Evolutionary conservation across 1,140 invertebrate species (phyloP).

Genomic region (Manduca sexta): DNA sequence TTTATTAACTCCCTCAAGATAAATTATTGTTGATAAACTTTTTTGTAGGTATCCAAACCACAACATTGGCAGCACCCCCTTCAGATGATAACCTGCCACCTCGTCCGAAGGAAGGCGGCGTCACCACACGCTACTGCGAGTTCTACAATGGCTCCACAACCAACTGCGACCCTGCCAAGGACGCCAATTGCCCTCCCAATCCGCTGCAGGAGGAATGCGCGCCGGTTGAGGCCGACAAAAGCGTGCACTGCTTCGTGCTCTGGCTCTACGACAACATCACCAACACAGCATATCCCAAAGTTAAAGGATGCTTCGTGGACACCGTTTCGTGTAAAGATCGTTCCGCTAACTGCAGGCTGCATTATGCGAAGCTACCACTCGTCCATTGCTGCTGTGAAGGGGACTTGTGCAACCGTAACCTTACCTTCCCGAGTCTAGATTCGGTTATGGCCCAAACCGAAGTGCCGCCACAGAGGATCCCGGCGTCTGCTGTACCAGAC

Average conservation of each 20-base stretch:
- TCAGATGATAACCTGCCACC: constrained; percentile 51
- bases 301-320: constrained; percentile 88
- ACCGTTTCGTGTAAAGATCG: constrained; percentile 84
- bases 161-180: constrained; percentile 28
- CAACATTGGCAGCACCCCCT: constrained; percentile 35
- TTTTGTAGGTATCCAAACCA: constrained; percentile 32
- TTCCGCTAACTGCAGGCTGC: constrained; percentile 78
- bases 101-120: constrained; percentile 50
- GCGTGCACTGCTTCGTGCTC: constrained; percentile 71
- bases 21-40: too few species aligned
- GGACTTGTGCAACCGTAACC: constrained; percentile 90
- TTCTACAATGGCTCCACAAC: constrained; percentile 44
- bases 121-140: constrained; percentile 50
- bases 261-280: constrained; percentile 71
- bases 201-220: constrained; percentile 46
- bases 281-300: constrained; percentile 60
- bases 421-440: constrained; percentile 74
- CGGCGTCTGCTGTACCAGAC: constrained; percentile 48
- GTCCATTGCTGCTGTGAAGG: constrained; percentile 94
- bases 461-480: constrained; percentile 63
- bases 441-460: constrained; percentile 79
- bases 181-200: constrained; percentile 32
- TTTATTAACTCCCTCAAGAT: too few species aligned
- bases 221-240: constrained; percentile 53
- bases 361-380: constrained; percentile 78